Conservation (phyloP, 2,113 vertebrate species). For the Alosa alosa region DNA sequence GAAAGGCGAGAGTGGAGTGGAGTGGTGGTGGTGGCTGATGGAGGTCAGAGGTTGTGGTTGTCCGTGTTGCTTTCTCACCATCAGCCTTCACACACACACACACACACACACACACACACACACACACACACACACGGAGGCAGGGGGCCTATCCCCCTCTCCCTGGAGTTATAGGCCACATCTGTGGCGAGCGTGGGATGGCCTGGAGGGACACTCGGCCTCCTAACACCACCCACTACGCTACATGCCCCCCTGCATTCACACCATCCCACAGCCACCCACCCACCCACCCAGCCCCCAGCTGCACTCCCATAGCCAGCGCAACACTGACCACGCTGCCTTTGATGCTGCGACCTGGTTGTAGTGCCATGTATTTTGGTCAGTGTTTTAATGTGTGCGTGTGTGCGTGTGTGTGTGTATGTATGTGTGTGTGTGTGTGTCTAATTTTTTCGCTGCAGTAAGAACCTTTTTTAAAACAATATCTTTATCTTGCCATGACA, state of each 20-base stretch:
- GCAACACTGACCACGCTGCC: background rate
- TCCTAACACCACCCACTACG: background rate
- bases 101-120: background rate
- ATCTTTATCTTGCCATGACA: too few relatives aligned
- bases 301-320: background rate
- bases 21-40: background rate
- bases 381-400: background rate
- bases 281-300: slow-evolving; percentile 28
- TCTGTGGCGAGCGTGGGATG: slow-evolving; percentile 13
- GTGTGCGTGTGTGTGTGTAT: background rate
- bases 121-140: background rate
- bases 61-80: background rate
- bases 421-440: background rate
- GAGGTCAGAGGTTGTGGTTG: slow-evolving; percentile 45
- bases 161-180: slow-evolving; percentile 53
- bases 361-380: background rate
- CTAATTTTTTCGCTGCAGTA: too few relatives aligned
- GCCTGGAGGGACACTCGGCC: background rate
- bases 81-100: background rate
- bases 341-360: background rate
- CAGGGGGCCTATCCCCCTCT: background rate
- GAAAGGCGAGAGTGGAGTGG: background rate
- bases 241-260: background rate
- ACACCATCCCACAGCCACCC: background rate
- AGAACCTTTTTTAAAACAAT: too few relatives aligned